A percentile compares a stretch with the other conserved stretches of the same genome.
phyloP scores from a whole-genome alignment of 2,888 invertebrate genomes.

The Euplexia lucipara region DNA sequence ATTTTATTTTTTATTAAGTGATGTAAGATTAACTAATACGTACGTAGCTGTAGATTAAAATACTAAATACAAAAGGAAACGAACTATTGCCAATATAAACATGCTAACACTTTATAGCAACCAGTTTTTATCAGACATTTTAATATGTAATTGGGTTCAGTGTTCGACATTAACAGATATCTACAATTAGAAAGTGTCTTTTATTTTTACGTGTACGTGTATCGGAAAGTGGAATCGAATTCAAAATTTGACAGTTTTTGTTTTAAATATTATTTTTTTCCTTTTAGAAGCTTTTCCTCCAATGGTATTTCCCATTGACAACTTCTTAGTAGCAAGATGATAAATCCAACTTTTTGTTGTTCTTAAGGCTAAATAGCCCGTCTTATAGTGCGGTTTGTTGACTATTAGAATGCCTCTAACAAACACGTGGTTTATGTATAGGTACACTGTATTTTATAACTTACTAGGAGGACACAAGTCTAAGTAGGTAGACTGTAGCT shows the following conservation, averaged over 20 bases:
- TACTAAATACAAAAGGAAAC: conserved; percentile 9
- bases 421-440: no score
- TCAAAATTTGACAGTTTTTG: not conserved
- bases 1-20: no score
- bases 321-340: no score
- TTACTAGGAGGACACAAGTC: no score
- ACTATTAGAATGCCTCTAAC: no score
- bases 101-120: conserved; percentile 33
- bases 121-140: conserved; percentile 59
- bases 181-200: conserved; percentile 45
- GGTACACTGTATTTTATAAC: no score
- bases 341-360: no score
- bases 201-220: conserved; percentile 14
- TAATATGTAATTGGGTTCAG: conserved; percentile 59
- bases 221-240: conserved; percentile 13
- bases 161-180: conserved; percentile 39
- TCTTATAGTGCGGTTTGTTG: no score
- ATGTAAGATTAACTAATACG: not conserved
- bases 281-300: not conserved
- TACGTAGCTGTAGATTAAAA: not conserved
- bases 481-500: no score
- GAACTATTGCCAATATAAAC: conserved; percentile 21
- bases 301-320: no score
- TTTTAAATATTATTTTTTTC: not conserved
- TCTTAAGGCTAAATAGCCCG: no score